These are phyloP conservation scores for Stomorhina lunata DNA, from an alignment of 2,888 invertebrate genomes.

Conservation along the genomic window DNA sequence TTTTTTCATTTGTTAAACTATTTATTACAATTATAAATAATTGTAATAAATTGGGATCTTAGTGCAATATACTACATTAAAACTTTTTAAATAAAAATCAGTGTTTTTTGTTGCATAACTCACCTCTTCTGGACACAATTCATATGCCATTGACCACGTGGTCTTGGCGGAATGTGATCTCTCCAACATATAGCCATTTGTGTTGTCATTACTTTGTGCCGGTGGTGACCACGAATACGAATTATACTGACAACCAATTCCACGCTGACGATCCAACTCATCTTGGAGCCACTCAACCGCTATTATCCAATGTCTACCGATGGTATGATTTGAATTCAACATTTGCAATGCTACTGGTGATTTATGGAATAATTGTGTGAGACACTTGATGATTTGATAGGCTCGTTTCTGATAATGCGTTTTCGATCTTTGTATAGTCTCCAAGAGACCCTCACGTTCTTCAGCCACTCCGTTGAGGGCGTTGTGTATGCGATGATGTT, in stretches of 20 bases:
- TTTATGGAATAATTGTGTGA: constrained; percentile 93
- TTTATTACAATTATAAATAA: too few relatives aligned
- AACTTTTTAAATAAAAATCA: neutral
- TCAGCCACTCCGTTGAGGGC: constrained; percentile 92
- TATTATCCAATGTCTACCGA: constrained; percentile 92
- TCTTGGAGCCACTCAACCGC: constrained; percentile 97
- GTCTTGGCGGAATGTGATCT: constrained; percentile 95
- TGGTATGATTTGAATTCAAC: constrained; percentile 87
- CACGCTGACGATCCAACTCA: constrained; percentile 88
- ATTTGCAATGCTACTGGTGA: constrained; percentile 90
- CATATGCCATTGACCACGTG: constrained; percentile 89
- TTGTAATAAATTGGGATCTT: too few relatives aligned
- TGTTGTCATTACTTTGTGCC: constrained; percentile 95
- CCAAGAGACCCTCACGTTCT: constrained; percentile 94
- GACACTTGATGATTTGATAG: constrained; percentile 97
- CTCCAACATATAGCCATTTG: constrained; percentile 96
- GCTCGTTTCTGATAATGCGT: constrained; percentile 97
- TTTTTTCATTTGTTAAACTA: too few relatives aligned
- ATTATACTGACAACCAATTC: constrained; percentile 85
- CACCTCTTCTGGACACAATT: constrained; percentile 87
- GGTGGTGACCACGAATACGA: constrained; percentile 97
- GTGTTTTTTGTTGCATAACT: constrained; percentile 43
- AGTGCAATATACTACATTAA: too few relatives aligned
- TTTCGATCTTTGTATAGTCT: constrained; percentile 94
- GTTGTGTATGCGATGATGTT: constrained; percentile 95